Percentiles rank a stretch among this genome's conserved stretches.
Evolutionary conservation across 2,113 vertebrate genomes (phyloP).

Genomic region (Malurus elegans): DNA sequence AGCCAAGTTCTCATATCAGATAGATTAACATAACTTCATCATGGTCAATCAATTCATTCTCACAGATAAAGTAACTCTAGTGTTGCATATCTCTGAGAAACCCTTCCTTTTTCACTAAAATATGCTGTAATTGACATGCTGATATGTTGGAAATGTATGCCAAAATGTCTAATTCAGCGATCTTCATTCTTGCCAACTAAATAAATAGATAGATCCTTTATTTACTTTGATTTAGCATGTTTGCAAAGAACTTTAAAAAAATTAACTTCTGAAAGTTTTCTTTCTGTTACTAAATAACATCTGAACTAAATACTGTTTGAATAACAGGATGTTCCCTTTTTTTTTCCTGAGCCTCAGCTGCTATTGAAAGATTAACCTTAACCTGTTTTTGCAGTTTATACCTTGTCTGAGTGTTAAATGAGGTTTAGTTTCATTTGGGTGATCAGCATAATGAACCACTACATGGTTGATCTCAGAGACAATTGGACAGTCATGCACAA

Average conservation of each 20-base stretch:
- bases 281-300: conserved; percentile 56
- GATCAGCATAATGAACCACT: not conserved
- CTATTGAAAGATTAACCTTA: conserved; percentile 36
- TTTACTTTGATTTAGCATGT: not conserved
- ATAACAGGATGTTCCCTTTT: not conserved
- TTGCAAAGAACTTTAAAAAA: not conserved
- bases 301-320: conserved; percentile 28
- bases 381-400: not conserved
- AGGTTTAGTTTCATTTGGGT: not conserved
- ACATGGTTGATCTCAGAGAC: not conserved
- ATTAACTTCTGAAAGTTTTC: conserved; percentile 18
- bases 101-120: not conserved
- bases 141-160: not conserved
- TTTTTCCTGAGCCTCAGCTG: not conserved
- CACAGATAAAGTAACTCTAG: not conserved
- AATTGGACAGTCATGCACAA: not conserved
- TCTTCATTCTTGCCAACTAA: not conserved
- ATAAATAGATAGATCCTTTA: not conserved
- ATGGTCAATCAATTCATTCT: not conserved
- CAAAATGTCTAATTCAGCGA: not conserved
- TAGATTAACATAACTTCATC: not conserved
- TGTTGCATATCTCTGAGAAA: not conserved
- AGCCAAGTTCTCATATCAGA: not conserved
- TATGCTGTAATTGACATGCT: not conserved
- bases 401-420: not conserved